Base-by-base conservation (phyloP, 1,140 invertebrate species). In the Tribolium castaneum region DNA sequence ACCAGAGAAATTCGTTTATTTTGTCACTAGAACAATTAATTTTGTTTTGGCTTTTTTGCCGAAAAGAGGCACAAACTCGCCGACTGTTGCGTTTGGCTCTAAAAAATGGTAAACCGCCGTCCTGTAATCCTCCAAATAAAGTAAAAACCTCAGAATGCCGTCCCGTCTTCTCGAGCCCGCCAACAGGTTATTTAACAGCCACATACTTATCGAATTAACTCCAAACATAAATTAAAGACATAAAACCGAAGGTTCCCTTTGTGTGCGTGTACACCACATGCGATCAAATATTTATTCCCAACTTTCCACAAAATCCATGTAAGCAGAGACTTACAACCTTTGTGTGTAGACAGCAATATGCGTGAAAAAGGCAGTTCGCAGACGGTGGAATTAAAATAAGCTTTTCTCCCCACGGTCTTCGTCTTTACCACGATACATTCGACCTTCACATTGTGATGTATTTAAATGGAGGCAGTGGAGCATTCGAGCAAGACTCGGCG, bases 381-480 rank as follows among this genome's bases (percentile, higher is more conserved):
- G 39, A 45, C 39, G 54, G 7, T 25, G 19, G 54, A 25, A 59
- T 59, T 25, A 25, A 14, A 22, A n/a, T 59, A 59, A 59, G 22
- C 54, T 59, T 52, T 52, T 59, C 54, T 66, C 59, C 39, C 59
- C 59, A 66, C 59, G 59, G 39, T 66, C 19, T 34, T 66, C 59
- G 25, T 66, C 59, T 66, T 39, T 35, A 45, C 19, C 59, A 30
- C 50, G 70, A 25, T 72, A 22, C 14, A 50, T 72, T 35, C 19
- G 70, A 72, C 70, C 70, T 72, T 72, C 70, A 72, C 70, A 50
- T 72, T 72, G 70, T 72, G 6, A 9, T 39, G 50, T 51, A 72
- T 72, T 72, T 72, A 72, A 72, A 72, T 72, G 70, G 70, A 72
- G 70, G 70, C 70, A 72, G 70, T 72, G 45, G 70, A 72, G 70